These are phyloP conservation scores for Calcarius lapponicus DNA, from an alignment of 2,797 vertebrate species.

Conservation along the genomic window DNA sequence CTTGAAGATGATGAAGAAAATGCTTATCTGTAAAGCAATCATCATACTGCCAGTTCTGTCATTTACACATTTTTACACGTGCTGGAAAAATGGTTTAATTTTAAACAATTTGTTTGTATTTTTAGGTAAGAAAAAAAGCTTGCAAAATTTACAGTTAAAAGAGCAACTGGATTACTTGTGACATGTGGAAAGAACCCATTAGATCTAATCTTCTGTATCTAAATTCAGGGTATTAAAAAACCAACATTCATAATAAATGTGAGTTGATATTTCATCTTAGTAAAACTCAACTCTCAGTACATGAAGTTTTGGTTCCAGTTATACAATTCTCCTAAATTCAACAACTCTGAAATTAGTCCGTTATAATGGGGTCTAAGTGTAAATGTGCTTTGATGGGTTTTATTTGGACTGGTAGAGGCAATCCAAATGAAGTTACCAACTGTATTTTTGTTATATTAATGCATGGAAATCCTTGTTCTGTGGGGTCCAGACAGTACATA, in stretches of 20 bases:
- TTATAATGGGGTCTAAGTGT: not conserved
- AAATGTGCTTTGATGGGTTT: not conserved
- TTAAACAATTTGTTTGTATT: constrained; percentile 62
- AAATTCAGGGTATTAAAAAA: constrained; percentile 42
- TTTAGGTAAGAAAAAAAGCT: constrained; percentile 43
- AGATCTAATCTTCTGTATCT: not conserved
- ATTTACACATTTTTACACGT: constrained; percentile 86
- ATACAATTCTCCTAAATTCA: not conserved
- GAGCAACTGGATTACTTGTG: constrained; percentile 14
- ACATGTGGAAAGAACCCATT: constrained; percentile 7
- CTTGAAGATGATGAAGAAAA: constrained; percentile 92
- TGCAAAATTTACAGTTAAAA: constrained; percentile 46
- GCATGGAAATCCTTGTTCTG: not conserved
- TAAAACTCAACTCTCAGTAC: not conserved
- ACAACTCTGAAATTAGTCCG: not conserved
- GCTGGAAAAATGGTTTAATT: constrained; percentile 78
- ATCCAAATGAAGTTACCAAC: not conserved
- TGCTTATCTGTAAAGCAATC: constrained; percentile 92
- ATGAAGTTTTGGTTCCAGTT: not conserved
- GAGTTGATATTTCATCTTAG: constrained; percentile 19
- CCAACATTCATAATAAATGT: constrained; percentile 11
- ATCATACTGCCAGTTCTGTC: constrained; percentile 88
- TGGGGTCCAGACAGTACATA: not conserved
- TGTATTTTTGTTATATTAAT: not conserved
- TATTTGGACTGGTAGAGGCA: not conserved